phyloP scores from a whole-genome alignment of 2,113 vertebrate species.

The Athene noctua region DNA sequence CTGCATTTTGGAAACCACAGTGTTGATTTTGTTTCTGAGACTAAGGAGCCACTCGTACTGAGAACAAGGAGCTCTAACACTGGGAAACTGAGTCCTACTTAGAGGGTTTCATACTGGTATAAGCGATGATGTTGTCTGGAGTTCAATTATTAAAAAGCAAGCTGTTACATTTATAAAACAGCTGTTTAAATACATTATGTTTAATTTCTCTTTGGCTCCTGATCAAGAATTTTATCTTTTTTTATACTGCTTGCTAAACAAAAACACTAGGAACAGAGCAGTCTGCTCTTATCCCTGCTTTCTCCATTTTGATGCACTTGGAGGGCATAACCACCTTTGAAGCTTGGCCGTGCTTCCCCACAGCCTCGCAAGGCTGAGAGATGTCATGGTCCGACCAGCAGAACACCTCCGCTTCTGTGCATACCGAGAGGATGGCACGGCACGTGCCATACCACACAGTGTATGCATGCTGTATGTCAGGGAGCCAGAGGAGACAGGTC shows the following conservation, averaged over 20 bases:
- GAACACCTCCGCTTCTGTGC: neutral
- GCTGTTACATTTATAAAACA: neutral
- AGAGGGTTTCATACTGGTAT: neutral
- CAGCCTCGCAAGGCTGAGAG: neutral
- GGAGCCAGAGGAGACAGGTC: neutral
- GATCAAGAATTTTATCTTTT: neutral
- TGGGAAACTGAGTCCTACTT: neutral
- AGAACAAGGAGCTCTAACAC: slow-evolving; percentile 15
- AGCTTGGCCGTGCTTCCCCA: neutral
- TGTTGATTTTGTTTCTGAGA: neutral
- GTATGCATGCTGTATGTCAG: accelerated
- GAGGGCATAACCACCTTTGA: neutral
- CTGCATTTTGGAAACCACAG: neutral
- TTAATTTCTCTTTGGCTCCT: neutral
- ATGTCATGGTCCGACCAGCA: accelerated
- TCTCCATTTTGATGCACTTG: neutral
- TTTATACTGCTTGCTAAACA: neutral
- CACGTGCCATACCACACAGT: accelerated
- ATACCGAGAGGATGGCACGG: neutral
- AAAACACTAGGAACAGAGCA: neutral
- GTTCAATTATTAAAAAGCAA: neutral
- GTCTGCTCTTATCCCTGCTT: neutral
- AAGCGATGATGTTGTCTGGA: neutral
- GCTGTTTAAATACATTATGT: neutral
- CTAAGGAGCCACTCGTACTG: neutral